A percentile compares a stretch with the other conserved stretches of the same genome.
These are phyloP conservation scores for Drosophila grimshawi DNA, from an alignment of 1,140 invertebrate genomes.

Conservation along the genomic window DNA sequence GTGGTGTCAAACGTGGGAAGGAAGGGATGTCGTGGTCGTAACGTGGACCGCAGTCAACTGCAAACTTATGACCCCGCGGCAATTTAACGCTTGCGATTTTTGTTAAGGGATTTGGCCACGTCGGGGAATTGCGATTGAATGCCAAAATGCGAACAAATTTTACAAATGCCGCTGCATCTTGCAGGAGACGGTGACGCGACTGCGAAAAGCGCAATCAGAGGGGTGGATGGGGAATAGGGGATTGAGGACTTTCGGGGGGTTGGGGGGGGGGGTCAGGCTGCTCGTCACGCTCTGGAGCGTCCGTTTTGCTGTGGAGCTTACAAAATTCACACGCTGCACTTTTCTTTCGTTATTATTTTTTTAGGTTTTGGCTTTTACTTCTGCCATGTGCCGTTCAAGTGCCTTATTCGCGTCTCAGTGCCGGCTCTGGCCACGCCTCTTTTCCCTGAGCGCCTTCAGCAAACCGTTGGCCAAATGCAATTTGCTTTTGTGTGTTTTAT, in stretches of 20 bases:
- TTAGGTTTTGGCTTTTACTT: not conserved
- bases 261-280: not conserved
- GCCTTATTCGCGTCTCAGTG: conserved; percentile 12
- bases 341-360: conserved; percentile 21
- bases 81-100: conserved; percentile 79
- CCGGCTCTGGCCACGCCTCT: not conserved
- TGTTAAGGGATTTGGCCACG: conserved; percentile 59
- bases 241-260: not conserved
- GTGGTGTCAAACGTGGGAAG: not conserved
- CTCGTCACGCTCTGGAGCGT: conserved; percentile 59
- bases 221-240: not conserved
- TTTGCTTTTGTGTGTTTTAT: conserved; percentile 63
- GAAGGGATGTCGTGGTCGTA: not conserved
- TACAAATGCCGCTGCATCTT: conserved; percentile 58
- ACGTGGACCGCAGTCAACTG: conserved; percentile 33
- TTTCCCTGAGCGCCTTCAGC: conserved; percentile 3
- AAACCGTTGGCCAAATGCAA: conserved; percentile 65
- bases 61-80: conserved; percentile 61
- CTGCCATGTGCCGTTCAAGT: not conserved
- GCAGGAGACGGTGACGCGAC: conserved; percentile 23
- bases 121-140: conserved; percentile 69
- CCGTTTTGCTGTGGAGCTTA: conserved; percentile 61
- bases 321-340: conserved; percentile 78
- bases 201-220: conserved; percentile 46
- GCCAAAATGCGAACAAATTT: conserved; percentile 80